Base-by-base conservation (phyloP, 2,113 vertebrate species). In the Pollimyrus isidori region DNA sequence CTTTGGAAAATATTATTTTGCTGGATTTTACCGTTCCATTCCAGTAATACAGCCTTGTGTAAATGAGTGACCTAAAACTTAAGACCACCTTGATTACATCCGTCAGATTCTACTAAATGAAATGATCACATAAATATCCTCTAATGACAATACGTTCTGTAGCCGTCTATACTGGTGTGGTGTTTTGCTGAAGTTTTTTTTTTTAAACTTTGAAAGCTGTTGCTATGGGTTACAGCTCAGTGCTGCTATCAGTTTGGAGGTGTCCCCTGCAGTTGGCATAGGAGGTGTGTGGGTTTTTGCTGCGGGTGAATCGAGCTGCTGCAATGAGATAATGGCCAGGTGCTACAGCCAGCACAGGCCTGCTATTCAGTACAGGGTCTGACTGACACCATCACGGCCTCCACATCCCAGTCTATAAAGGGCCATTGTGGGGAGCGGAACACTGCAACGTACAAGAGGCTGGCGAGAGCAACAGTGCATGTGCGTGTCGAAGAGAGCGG, bases 301-400 rank as follows among this genome's bases (percentile, higher is more conserved):
- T 87, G 86, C 30, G 86, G 52, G 48, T 87, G 50, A 87, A 69
- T 42, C 2, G 26, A 17, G 80, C 52, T 19, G 65, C 82, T 86
- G 49, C 73, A 52, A 84, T 89, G 80, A 91, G 87, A 91, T 88
- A 76, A 88, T 89, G 86, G 46, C 58, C 89, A 91, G 87, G 90
- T 91, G 89, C 50, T 76, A 50, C 35, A 26, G 45, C 46, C 86
- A 52, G 15, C 58, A 88, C 86, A 91, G 86, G 56, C 53, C 86
- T 10, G 86, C 90, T n/a, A 88, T 89, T 89, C 45, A 88, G 76
- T 35, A 69, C 58, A 26, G 73, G 62, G 86, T 65, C 86, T 69
- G 69, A 87, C 87, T 65, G 73, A 65, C 84, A 89, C 69, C 19
- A 73, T 89, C 50, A 42, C 49, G 53, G 69, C 42, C 23, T 45